Base-by-base conservation (phyloP, 1,140 invertebrate genomes). In the Drosophila mojavensis region DNA sequence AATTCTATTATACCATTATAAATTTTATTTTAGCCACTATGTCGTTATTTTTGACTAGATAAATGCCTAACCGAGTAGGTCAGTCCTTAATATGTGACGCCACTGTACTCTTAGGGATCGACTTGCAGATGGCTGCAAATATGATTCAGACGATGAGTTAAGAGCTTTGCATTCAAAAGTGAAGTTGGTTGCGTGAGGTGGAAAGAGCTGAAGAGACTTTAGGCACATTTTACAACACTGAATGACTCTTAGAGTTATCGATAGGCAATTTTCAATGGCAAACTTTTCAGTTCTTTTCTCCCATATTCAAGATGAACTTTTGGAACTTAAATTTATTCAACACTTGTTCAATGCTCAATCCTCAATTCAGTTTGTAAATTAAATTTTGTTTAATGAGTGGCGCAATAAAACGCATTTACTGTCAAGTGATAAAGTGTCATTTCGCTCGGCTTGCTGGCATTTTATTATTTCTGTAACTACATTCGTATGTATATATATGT, bases 331-430 rank as follows among this genome's bases (percentile, higher is more conserved):
- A 53, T 43, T 43, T 50, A n/a, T 24, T 56, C 15, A 62, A 62
- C 60, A 62, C 47, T 54, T 50, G 33, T 26, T 41, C 11, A 10
- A 33, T 17, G 15, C 11, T 6, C 26, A 24, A n/a, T 6, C 15
- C 48, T 39, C 59, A 48, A 15, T 60, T 79, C 59, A 45, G 30
- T 60, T 79, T 78, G 80, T 64, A 75, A 89, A 89, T 89, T 89
- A 81, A 89, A 89, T 89, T 88, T 89, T 89, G 59, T 89, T 89
- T 84, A 89, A 89, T 89, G 84, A 89, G 84, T 56, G 75, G 50
- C 70, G 81, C 81, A 89, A 89, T 89, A 89, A 89, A 90, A 78
- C 63, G 80, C 84, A 89, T 89, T 89, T 89, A 89, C 81, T 89
- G 84, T 89, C 84, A 89, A 89, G 85, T 89, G 84, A 89, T 89